phyloP scores from a whole-genome alignment of 2,888 invertebrate species.

The Bruchidius siliquastri region DNA sequence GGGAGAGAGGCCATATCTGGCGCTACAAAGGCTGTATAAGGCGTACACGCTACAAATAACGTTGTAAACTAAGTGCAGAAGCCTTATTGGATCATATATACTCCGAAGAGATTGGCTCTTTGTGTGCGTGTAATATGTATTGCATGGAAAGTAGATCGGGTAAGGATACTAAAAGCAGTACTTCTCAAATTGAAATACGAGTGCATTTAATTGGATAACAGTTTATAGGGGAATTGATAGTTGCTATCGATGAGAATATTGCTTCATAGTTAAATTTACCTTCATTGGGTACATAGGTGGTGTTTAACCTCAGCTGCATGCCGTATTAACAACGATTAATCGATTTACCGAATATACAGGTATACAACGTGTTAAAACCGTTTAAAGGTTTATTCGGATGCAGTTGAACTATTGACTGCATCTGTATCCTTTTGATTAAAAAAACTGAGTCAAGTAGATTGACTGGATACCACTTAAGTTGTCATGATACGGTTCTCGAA shows the following conservation, averaged over 20 bases:
- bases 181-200: neutral
- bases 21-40: neutral
- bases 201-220: neutral
- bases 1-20: neutral
- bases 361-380: no score
- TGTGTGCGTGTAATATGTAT: neutral
- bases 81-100: neutral
- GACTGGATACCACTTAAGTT: no score
- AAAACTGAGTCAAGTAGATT: no score
- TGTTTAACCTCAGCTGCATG: no score
- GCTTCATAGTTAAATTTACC: no score
- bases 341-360: no score
- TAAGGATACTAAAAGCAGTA: neutral
- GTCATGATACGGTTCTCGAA: no score
- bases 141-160: neutral
- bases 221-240: neutral
- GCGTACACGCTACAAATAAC: neutral
- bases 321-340: no score
- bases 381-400: no score
- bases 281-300: no score
- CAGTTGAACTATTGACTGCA: no score
- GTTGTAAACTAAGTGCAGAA: neutral
- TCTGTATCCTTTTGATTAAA: no score
- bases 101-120: neutral
- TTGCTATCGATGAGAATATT: neutral